phyloP scores from a whole-genome alignment of 1,140 invertebrate genomes.

The Dreissena polymorpha region DNA sequence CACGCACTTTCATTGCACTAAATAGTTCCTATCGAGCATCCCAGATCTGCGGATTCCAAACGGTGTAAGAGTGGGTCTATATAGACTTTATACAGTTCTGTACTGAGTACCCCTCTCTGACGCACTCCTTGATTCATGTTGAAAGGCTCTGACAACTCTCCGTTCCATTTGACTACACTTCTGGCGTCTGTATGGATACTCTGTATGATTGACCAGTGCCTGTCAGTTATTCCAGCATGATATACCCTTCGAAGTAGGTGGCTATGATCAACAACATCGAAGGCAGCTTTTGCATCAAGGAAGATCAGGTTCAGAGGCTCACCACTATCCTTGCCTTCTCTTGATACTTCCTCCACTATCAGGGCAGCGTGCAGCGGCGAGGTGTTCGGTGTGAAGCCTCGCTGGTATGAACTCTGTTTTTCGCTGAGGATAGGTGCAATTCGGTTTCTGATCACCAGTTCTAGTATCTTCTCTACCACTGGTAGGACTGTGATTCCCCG shows the following conservation, averaged over 20 bases:
- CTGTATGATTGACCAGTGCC: slow-evolving; percentile 2
- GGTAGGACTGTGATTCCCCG: slow-evolving; percentile 29
- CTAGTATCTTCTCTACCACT: background rate
- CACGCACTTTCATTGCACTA: background rate
- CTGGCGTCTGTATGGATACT: slow-evolving; percentile 22
- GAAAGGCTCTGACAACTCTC: background rate
- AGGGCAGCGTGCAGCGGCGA: slow-evolving; percentile 16
- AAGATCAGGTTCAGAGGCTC: background rate
- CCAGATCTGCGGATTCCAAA: background rate
- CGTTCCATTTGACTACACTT: background rate
- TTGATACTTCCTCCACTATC: background rate
- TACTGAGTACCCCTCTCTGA: background rate
- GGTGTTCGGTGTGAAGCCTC: slow-evolving; percentile 24
- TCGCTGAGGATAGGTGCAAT: background rate
- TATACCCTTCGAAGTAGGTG: background rate
- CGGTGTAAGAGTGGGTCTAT: background rate
- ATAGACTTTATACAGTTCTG: background rate
- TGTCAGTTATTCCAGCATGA: background rate
- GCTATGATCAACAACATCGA: slow-evolving; percentile 1
- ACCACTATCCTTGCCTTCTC: slow-evolving; percentile 25
- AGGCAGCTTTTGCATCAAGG: slow-evolving; percentile 15
- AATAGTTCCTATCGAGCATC: background rate
- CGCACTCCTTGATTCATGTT: background rate
- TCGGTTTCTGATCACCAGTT: background rate
- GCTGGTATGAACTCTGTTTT: background rate